Percentiles rank a stretch among this genome's conserved stretches.
Conservation (phyloP, 2,888 invertebrate genomes). For the Eristalinus sepulchralis region DNA sequence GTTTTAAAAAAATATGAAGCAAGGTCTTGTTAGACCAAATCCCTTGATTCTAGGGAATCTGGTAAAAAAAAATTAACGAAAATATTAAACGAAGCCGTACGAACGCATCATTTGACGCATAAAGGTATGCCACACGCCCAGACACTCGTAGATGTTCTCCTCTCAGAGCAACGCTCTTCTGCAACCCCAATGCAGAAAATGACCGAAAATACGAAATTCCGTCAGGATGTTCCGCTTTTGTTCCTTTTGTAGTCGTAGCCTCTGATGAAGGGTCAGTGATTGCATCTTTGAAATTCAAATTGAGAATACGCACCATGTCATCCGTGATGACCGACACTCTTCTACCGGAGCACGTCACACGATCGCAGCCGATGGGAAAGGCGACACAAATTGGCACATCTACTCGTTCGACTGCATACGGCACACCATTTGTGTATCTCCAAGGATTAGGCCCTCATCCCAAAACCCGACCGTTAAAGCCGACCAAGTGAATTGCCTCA, state of each 20-base stretch:
- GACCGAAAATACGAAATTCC: no score
- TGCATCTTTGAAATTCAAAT: not conserved
- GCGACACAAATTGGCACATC: conserved; percentile 56
- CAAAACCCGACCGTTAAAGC: conserved; percentile 12
- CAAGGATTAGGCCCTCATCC: conserved; percentile 47
- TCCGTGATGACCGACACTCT: not conserved
- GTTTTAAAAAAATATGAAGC: no score
- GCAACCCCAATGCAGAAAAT: no score
- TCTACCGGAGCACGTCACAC: not conserved
- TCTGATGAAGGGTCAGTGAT: not conserved
- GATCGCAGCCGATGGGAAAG: not conserved
- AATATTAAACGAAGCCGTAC: no score
- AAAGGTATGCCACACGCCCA: no score
- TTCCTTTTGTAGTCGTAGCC: not conserved
- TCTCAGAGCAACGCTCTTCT: no score
- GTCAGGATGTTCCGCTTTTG: no score
- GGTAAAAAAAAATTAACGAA: no score
- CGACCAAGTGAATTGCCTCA: conserved; percentile 56
- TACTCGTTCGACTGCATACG: not conserved
- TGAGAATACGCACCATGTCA: not conserved
- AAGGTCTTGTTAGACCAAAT: no score
- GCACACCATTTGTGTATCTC: not conserved
- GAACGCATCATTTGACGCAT: no score
- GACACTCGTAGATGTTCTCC: no score
- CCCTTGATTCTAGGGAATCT: no score